Conservation (phyloP, 2,797 vertebrate genomes). For the Acestrorhynchus altus region DNA sequence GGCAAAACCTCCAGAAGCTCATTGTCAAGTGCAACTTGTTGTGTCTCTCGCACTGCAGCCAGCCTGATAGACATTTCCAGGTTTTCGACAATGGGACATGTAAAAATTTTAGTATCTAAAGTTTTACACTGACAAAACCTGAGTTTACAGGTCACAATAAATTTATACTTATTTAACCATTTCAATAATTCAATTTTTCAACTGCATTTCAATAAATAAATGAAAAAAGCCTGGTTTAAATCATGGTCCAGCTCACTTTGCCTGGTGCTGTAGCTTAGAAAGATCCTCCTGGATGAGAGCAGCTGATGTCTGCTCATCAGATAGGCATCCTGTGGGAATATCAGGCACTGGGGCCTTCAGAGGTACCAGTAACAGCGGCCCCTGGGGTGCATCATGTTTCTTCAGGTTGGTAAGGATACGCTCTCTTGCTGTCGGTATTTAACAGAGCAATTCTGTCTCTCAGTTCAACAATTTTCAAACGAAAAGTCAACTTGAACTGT, state of each 20-base stretch:
- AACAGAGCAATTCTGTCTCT: not conserved
- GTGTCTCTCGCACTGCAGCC: constrained; percentile 90
- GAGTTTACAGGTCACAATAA: no score
- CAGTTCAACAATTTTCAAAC: not conserved
- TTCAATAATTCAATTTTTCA: no score
- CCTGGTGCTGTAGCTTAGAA: constrained; percentile 85
- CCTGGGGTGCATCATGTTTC: constrained; percentile 85
- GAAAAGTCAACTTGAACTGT: not conserved
- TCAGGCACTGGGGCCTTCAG: constrained; percentile 86
- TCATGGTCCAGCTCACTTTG: constrained; percentile 79
- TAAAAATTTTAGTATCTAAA: no score
- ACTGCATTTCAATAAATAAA: no score
- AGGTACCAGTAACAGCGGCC: constrained; percentile 75
- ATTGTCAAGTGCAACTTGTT: constrained; percentile 90
- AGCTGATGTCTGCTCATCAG: constrained; percentile 79
- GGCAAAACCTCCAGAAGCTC: constrained; percentile 90
- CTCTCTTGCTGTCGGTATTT: constrained; percentile 80
- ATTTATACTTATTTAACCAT: no score
- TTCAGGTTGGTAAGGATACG: constrained; percentile 88
- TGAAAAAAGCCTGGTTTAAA: no score
- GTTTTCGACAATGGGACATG: no score
- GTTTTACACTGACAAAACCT: no score
- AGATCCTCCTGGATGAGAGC: constrained; percentile 84
- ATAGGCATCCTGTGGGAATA: constrained; percentile 78
- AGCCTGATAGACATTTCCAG: constrained; percentile 72